Base-by-base conservation (phyloP, 2,888 invertebrate genomes). In the Melanargia galathea region DNA sequence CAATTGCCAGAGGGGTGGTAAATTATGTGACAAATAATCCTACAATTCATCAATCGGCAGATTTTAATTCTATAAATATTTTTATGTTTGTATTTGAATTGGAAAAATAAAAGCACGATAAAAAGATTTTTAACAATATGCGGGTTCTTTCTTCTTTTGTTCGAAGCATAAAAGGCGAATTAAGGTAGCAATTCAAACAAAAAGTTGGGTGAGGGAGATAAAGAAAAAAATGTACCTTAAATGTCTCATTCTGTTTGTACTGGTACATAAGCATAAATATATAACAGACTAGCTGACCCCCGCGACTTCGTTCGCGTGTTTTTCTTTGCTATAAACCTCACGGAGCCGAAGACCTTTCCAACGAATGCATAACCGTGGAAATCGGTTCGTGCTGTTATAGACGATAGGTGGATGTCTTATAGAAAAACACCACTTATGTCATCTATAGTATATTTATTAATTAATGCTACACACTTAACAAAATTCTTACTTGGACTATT, bases 121-220 rank as follows among this genome's bases (percentile, higher is more conserved):
- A 49, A 49, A 49, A 30, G 30, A 49, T 30, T 49, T n/a, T 30
- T 18, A 49, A 49, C 48, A 49, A 49, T 18, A 30, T 10, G 30
- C 26, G 16, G 13, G 6, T 30, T 30, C 30, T 4, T 30, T 22
- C 22, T 22, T 30, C 30, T 51, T 60, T 64, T 64, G 60, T 64
- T 60, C 38, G 35, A 59, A 60, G 51, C 56, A 64, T 56, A 45
- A 51, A 54, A 64, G 64, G 60, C 51, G 56, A 64, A 59, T 63
- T 54, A 55, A 64, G 60, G 57, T 64, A 60, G 56, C 60, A 52
- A 56, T 57, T 57, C 60, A 30, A 64, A 60, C 45, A 51, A 60
- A 60, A 45, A 49, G 16, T 49, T 49, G 30, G 4, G 26, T 16
- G 24, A 6, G n/a, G 7, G 49, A 30, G 49, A 30, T 49, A 49